Conservation (phyloP, 2,113 vertebrate species). For the Anas platyrhynchos region DNA sequence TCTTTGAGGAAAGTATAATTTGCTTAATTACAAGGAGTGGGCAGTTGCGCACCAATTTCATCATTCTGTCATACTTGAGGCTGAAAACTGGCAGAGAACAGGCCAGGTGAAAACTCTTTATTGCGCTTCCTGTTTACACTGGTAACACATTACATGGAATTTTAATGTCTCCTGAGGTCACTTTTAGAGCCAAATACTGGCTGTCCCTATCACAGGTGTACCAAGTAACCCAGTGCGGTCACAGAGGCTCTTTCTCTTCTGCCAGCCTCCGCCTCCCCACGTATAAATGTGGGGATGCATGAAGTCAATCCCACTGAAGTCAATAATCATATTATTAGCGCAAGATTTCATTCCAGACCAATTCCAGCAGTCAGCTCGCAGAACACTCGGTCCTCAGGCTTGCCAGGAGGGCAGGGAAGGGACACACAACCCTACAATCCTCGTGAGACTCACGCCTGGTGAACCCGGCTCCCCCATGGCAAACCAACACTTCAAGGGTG, state of each 20-base stretch:
- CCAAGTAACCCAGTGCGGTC: not conserved
- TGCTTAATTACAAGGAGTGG: constrained; percentile 22
- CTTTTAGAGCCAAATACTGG: not conserved
- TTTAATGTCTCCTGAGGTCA: constrained; percentile 13
- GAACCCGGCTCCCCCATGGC: not conserved
- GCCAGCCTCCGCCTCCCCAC: not conserved
- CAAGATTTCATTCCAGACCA: not conserved
- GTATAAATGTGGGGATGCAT: not conserved
- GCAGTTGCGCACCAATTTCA: not conserved
- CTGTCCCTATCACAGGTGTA: not conserved
- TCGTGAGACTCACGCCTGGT: not conserved
- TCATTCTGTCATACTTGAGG: not conserved
- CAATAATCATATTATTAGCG: not conserved
- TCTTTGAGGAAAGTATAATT: constrained; percentile 18
- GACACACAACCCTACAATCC: not conserved
- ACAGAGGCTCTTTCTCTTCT: constrained; percentile 13
- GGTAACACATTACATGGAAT: not conserved
- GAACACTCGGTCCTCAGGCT: not conserved
- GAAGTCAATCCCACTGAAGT: not conserved
- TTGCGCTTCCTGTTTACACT: not conserved
- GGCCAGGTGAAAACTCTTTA: constrained; percentile 26
- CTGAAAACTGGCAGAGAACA: not conserved
- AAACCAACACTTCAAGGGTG: not conserved
- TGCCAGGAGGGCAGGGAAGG: not conserved
- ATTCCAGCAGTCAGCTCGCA: not conserved